These are phyloP conservation scores for Apostichopus japonicus DNA, from an alignment of 35 echinoderm and acorn worm species.

Conservation along the genomic window DNA sequence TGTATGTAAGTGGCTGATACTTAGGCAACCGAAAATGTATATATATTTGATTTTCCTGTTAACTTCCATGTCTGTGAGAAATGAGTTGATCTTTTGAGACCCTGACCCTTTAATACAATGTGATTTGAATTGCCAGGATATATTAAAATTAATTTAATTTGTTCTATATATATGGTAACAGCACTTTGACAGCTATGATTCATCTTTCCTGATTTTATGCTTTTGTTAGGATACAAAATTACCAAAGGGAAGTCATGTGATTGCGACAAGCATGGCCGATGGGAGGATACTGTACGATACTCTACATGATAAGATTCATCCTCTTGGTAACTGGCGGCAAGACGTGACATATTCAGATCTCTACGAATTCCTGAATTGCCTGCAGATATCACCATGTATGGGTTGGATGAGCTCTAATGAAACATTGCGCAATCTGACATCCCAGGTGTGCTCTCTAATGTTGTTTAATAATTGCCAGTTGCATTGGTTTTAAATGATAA, in stretches of 20 bases:
- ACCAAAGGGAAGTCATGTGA: conserved; percentile 77
- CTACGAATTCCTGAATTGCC: conserved; percentile 75
- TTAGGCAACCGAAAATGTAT: too few relatives aligned
- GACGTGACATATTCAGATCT: conserved; percentile 73
- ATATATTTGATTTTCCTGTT: not conserved
- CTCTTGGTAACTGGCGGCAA: conserved; percentile 58
- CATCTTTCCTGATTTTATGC: too few relatives aligned
- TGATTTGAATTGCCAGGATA: too few relatives aligned
- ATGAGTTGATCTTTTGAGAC: not conserved
- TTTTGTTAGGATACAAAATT: conserved; percentile 66
- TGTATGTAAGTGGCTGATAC: too few relatives aligned
- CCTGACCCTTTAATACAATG: not conserved
- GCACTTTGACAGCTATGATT: too few relatives aligned
- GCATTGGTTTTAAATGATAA: not conserved
- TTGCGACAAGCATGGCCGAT: conserved; percentile 73
- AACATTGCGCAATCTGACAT: conserved; percentile 76
- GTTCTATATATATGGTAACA: too few relatives aligned
- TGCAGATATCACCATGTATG: conserved; percentile 82
- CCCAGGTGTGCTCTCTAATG: conserved; percentile 51
- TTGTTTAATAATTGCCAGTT: not conserved
- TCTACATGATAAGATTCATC: conserved; percentile 70
- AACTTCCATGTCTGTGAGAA: not conserved
- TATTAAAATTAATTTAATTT: too few relatives aligned
- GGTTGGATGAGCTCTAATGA: conserved; percentile 87
- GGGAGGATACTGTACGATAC: conserved; percentile 74